phyloP scores from a whole-genome alignment of 1,140 invertebrate species.

The Apis florea region DNA sequence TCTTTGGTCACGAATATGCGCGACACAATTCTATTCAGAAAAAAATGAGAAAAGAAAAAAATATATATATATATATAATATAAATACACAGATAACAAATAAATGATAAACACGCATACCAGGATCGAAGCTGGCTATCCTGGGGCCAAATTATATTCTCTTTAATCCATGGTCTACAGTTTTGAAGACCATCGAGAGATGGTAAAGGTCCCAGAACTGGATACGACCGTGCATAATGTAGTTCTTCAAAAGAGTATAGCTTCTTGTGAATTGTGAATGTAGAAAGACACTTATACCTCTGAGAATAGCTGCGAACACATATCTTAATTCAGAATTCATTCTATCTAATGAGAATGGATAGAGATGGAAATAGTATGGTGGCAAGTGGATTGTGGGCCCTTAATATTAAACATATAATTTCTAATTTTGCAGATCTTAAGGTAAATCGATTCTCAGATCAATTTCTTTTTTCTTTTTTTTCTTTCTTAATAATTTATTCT shows the following conservation, averaged over 20 bases:
- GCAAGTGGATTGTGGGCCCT: neutral
- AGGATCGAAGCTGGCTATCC: constrained; percentile 11
- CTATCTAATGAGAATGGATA: constrained; percentile 18
- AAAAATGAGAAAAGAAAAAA: neutral
- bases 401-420: neutral
- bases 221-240: constrained; percentile 15
- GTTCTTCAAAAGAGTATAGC: constrained; percentile 50
- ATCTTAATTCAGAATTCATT: constrained; percentile 58
- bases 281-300: constrained; percentile 49
- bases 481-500: no score
- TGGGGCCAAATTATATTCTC: constrained; percentile 5
- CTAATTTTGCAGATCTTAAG: neutral
- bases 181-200: neutral
- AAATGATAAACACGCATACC: constrained; percentile 4
- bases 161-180: constrained; percentile 32
- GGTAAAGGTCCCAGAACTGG: neutral
- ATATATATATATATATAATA: constrained; percentile 17
- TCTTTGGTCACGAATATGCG: neutral
- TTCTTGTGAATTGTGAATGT: constrained; percentile 53
- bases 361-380: neutral
- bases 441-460: neutral
- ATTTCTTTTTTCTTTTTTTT: neutral
- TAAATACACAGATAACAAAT: constrained; percentile 27
- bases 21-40: neutral
- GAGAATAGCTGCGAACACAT: constrained; percentile 61